These are phyloP conservation scores for Phyto melanocephala DNA, from an alignment of 2,888 invertebrate genomes.

Conservation along the genomic window DNA sequence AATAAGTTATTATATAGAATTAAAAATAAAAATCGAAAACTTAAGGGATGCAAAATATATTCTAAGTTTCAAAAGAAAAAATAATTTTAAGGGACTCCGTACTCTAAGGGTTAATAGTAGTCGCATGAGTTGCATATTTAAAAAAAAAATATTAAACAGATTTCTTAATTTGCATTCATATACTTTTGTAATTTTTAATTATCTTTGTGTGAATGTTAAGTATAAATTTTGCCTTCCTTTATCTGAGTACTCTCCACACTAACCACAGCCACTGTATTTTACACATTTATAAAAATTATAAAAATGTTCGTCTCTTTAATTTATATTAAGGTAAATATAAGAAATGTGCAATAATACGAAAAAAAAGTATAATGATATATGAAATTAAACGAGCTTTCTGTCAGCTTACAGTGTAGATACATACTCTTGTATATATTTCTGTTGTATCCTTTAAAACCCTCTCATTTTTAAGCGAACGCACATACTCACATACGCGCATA, in stretches of 20 bases:
- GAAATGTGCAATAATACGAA: neutral
- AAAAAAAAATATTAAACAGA: no score
- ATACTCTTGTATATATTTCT: neutral
- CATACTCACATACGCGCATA: neutral
- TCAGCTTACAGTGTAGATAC: slow-evolving; percentile 22
- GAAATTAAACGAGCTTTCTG: slow-evolving; percentile 32
- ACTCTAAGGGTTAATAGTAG: no score
- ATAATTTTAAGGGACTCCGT: no score
- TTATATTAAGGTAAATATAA: slow-evolving; percentile 36
- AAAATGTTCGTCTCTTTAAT: slow-evolving; percentile 8
- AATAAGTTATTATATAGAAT: no score
- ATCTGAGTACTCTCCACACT: neutral
- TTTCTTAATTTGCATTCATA: no score
- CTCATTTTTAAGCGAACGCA: neutral
- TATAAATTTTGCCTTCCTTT: neutral
- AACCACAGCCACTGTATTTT: neutral
- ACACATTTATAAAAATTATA: neutral
- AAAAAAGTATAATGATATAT: neutral
- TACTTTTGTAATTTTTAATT: no score
- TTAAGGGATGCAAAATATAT: no score
- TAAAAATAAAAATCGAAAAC: no score
- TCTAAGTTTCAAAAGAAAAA: no score
- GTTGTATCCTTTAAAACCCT: neutral
- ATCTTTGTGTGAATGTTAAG: no score
- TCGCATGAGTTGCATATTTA: no score